Evolutionary conservation across 2,113 vertebrate species (phyloP).

Genomic region (Aspiorhynchus laticeps): DNA sequence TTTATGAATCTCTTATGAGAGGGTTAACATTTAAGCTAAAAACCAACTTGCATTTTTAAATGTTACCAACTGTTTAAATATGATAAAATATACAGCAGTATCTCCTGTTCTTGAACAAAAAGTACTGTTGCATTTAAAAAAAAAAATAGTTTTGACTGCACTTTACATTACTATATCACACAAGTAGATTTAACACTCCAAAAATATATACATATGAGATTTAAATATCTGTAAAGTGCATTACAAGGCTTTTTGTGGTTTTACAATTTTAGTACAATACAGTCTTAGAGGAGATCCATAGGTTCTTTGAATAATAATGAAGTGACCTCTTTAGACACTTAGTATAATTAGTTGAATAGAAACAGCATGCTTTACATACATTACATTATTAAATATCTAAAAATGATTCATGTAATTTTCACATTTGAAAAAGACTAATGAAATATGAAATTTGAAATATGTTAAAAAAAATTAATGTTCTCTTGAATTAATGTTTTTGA

Average conservation of each 20-base stretch:
- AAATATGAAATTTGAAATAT: too few relatives aligned
- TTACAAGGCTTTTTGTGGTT: neutral
- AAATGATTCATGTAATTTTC: neutral
- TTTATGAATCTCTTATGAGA: neutral
- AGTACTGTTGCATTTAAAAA: neutral
- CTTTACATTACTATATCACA: too few relatives aligned
- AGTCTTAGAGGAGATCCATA: neutral
- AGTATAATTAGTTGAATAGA: neutral
- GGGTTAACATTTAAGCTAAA: neutral
- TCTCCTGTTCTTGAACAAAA: neutral
- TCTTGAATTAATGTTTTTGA: neutral
- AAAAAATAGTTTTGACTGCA: too few relatives aligned
- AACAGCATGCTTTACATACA: neutral
- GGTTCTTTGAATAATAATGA: neutral
- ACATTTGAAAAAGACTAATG: neutral
- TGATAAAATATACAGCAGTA: neutral
- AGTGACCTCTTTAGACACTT: neutral
- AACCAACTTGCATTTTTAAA: neutral
- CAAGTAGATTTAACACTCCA: too few relatives aligned
- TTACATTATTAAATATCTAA: neutral
- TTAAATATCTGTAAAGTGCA: neutral
- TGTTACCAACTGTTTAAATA: neutral
- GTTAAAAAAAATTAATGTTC: neutral
- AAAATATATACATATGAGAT: neutral
- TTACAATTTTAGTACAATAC: neutral